Evolutionary conservation across 2,888 invertebrate genomes (phyloP), one percentile per base, ranked within the genome.

Genomic region (Phalera bucephala): DNA sequence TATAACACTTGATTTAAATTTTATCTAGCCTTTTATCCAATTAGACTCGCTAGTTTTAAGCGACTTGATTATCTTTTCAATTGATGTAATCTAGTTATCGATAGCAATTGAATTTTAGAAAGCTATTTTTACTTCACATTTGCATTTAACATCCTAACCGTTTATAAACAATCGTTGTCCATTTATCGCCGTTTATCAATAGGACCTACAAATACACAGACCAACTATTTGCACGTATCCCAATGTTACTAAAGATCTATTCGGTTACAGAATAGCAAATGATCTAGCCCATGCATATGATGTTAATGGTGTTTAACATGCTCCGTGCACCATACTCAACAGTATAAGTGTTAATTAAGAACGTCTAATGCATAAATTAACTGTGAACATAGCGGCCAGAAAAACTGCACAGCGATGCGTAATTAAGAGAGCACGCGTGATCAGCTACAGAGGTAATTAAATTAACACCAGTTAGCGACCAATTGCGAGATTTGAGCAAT

Each of bases 401-500:
- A 56, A 44, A 27, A 27, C 27, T 9, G 5, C 14, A 4, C 20
- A 9, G 17, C 36, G 29, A 40, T 41, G 44, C 32, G 38, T 55
- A 69, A 72, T 70, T 66, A 66, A 63, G 67, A 59, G 58, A 40
- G 59, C 60, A 54, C 49, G 62, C 63, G 38, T 55, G 65, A 71
- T 68, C 57, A 55, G 59, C 48, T 33, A 47, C 50, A 49, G 67
- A 52, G 55, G 63, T 81, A 72, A 86, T 85, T 83, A 69, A 83
- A 86, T 87, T 83, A 86, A 79, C 81, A 72, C 76, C 71, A 73
- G 71, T 84, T 80, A 78, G 59, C 69, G 64, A 67, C 74, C 76
- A 84, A 77, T 84, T 84, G 81, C 62, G 73, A 78, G 84, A 87
- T 84, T 85, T 77, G 79, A 73, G 79, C 74, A 54, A 72, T 77